These are phyloP conservation scores for Maniola hyperantus DNA, from an alignment of 2,888 invertebrate species.

Conservation along the genomic window DNA sequence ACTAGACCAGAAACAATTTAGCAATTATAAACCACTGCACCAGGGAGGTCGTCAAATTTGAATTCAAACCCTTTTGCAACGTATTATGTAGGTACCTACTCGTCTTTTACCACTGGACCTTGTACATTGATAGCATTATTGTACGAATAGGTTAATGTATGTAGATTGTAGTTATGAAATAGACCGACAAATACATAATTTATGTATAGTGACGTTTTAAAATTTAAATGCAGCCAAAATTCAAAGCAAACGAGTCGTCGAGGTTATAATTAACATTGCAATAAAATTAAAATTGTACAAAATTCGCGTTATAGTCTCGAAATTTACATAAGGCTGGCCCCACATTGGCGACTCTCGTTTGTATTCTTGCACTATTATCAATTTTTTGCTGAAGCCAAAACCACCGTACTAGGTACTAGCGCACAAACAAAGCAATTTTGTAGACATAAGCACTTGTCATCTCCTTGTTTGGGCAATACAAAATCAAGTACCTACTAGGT, in stretches of 20 bases:
- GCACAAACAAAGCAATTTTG: no score
- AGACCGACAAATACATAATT: not conserved
- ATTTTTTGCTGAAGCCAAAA: not conserved
- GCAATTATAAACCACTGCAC: no score
- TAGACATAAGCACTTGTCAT: no score
- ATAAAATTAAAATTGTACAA: constrained; percentile 21
- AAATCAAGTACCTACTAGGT: no score
- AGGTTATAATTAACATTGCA: constrained; percentile 26
- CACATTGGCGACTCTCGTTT: not conserved
- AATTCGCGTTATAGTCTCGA: constrained; percentile 3
- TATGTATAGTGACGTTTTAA: not conserved
- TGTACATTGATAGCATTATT: not conserved
- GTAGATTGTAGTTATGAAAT: not conserved
- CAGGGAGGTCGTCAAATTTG: no score
- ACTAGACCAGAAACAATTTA: no score
- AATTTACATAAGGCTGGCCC: constrained; percentile 21
- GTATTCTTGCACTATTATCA: not conserved
- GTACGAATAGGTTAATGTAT: not conserved
- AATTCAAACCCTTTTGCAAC: no score
- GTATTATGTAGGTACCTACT: no score
- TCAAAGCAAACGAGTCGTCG: constrained; percentile 20
- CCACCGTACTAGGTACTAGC: not conserved
- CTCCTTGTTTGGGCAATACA: no score
- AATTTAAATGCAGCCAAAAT: constrained; percentile 22
- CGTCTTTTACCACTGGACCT: not conserved